phyloP scores from a whole-genome alignment of 2,113 vertebrate species.

The Eptesicus fuscus region DNA sequence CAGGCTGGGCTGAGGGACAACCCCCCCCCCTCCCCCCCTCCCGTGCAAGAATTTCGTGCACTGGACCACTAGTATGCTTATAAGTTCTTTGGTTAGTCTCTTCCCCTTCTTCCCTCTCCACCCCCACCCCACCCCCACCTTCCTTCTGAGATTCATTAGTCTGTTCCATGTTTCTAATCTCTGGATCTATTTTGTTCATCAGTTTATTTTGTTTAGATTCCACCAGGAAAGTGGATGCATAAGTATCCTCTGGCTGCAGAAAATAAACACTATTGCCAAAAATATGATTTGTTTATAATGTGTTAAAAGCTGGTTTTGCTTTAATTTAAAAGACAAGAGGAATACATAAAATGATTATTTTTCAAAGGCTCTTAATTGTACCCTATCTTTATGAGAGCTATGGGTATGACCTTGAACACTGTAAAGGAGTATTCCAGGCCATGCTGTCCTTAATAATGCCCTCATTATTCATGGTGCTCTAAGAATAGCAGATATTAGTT shows the following conservation, averaged over 20 bases:
- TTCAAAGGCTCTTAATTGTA: not conserved
- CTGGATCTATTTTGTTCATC: no score
- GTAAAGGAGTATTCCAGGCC: not conserved
- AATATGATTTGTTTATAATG: not conserved
- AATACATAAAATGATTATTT: constrained; percentile 6
- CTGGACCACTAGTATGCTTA: no score
- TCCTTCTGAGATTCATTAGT: no score
- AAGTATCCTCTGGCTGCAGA: constrained; percentile 11
- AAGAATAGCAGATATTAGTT: constrained; percentile 28
- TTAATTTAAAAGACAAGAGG: constrained; percentile 31
- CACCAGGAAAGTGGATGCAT: not conserved
- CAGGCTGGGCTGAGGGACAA: no score
- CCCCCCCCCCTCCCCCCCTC: no score
- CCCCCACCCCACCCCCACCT: no score
- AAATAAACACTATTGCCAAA: constrained; percentile 20
- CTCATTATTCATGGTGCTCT: not conserved
- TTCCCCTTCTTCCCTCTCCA: no score
- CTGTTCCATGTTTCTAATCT: no score
- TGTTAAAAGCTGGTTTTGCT: not conserved
- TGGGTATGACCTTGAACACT: not conserved
- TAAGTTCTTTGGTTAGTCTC: no score
- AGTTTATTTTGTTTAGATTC: no score
- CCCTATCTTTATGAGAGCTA: not conserved
- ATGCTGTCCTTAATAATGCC: not conserved
- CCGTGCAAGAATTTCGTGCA: no score